These are phyloP conservation scores for Ifrita kowaldi DNA, from an alignment of 2,113 vertebrate genomes.

Conservation along the genomic window DNA sequence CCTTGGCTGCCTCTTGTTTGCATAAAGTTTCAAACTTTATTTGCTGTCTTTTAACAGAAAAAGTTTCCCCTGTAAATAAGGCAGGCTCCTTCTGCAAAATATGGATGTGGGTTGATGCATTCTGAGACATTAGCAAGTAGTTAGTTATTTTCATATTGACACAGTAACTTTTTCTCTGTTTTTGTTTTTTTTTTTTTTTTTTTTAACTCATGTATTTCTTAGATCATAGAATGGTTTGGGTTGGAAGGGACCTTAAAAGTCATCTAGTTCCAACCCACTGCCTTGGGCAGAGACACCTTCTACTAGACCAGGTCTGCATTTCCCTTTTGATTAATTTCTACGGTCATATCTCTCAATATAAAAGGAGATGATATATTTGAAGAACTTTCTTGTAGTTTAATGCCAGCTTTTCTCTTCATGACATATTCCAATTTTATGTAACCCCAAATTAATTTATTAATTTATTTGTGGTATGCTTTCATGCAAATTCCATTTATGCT, in stretches of 20 bases:
- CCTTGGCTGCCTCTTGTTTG: neutral
- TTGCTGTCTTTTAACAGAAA: neutral
- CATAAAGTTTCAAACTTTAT: neutral
- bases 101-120: neutral
- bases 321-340: neutral
- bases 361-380: neutral
- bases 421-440: neutral
- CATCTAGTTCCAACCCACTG: neutral
- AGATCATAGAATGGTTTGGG: neutral
- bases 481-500: neutral
- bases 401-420: neutral
- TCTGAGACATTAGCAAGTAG: neutral
- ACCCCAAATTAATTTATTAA: neutral
- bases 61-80: neutral
- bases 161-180: neutral
- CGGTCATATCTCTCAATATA: neutral
- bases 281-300: neutral
- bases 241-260: neutral
- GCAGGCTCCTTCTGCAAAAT: neutral
- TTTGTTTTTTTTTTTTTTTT: too few species aligned
- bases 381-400: neutral
- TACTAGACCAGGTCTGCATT: neutral
- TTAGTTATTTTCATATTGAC: neutral
- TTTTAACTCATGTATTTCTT: neutral
- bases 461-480: neutral